phyloP scores from a whole-genome alignment of 2,888 invertebrate genomes.

The Drosophila pseudotalamancana region DNA sequence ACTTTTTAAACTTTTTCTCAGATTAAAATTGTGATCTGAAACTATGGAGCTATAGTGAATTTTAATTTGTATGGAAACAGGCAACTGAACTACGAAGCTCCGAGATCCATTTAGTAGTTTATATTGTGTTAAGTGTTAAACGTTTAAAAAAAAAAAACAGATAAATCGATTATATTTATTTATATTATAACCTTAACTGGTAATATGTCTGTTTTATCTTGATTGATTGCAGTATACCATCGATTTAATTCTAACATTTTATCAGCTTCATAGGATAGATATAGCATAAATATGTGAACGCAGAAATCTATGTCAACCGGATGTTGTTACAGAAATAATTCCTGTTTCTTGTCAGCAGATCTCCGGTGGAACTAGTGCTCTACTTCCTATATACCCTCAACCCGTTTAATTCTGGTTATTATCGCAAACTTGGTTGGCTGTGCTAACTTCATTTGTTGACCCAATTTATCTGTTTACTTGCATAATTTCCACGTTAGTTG shows the following conservation, averaged over 20 bases:
- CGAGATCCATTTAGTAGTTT: background rate
- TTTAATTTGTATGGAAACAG: background rate
- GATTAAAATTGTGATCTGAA: too few species aligned
- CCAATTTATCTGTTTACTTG: slow-evolving; percentile 79
- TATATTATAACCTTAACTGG: too few species aligned
- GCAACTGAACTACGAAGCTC: background rate
- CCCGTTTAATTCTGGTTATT: slow-evolving; percentile 19
- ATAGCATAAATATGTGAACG: background rate
- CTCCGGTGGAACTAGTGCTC: too few species aligned
- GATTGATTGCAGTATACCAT: too few species aligned
- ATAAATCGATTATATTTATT: too few species aligned
- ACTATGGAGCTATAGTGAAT: background rate
- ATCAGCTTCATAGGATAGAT: background rate
- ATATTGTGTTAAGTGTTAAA: too few species aligned
- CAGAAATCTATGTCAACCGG: slow-evolving; percentile 6
- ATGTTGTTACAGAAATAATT: slow-evolving; percentile 6
- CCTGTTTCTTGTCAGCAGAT: too few species aligned
- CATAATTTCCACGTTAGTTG: slow-evolving; percentile 75
- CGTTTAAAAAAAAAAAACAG: too few species aligned
- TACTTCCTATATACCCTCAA: too few species aligned
- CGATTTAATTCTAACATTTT: too few species aligned
- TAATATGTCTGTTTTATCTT: too few species aligned
- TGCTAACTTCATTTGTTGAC: slow-evolving; percentile 56
- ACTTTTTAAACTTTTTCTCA: too few species aligned
- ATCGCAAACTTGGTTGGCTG: slow-evolving; percentile 8